These are phyloP conservation scores for Stictonetta naevosa DNA, from an alignment of 2,113 vertebrate genomes.

Conservation along the genomic window DNA sequence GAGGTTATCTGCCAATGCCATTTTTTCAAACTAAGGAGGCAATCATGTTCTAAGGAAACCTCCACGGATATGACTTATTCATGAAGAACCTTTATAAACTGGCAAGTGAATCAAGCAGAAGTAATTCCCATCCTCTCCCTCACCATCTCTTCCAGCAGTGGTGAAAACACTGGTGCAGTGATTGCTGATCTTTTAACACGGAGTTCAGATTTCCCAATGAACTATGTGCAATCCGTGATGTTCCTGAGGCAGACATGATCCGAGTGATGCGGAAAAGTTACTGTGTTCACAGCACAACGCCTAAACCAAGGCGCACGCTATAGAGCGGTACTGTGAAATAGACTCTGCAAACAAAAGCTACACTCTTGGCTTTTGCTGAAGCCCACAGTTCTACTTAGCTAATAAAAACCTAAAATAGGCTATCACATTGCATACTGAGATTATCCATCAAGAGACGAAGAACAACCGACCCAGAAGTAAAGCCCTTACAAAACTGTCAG, in stretches of 20 bases:
- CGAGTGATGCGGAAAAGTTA: background rate
- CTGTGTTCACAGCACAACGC: accelerated
- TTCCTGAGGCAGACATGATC: background rate
- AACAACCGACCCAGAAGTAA: background rate
- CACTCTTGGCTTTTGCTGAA: background rate
- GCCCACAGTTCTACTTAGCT: background rate
- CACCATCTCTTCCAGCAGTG: background rate
- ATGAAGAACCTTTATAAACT: slow-evolving; percentile 13
- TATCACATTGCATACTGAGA: slow-evolving; percentile 16
- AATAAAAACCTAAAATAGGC: background rate
- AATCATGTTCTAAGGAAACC: background rate
- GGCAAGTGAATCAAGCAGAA: slow-evolving; percentile 7
- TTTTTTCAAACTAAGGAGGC: background rate
- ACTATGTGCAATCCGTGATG: background rate
- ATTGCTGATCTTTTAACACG: background rate
- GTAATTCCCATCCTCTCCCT: background rate
- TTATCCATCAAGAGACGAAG: slow-evolving; percentile 22
- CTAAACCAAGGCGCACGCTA: background rate
- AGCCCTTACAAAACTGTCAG: background rate
- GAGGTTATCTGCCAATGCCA: background rate
- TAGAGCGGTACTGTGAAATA: background rate
- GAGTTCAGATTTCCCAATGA: background rate
- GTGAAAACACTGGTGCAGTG: background rate
- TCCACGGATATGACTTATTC: background rate
- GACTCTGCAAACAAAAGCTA: background rate